Conservation (phyloP, 2,797 vertebrate genomes). For the Anguilla pacifica region DNA sequence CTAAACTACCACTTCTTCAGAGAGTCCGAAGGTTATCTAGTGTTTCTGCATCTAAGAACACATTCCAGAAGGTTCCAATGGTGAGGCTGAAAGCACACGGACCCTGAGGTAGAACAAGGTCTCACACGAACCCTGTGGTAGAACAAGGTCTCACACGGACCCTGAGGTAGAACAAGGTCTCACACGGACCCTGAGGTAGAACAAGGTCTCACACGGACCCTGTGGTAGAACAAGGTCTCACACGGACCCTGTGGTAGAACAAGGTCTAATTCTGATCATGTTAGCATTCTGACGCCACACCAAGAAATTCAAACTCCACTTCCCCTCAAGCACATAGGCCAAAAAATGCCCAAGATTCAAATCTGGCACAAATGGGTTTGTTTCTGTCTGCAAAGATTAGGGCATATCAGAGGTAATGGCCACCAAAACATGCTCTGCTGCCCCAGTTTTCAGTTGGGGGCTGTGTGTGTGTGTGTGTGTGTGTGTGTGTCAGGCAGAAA, state of each 20-base stretch:
- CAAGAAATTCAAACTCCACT: not conserved
- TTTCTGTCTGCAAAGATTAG: conserved; percentile 35
- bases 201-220: too few species aligned
- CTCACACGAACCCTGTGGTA: too few species aligned
- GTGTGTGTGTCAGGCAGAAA: not conserved
- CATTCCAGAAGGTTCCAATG: too few species aligned
- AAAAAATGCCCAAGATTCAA: not conserved
- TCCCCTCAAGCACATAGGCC: not conserved
- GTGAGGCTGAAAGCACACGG: too few species aligned
- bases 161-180: too few species aligned
- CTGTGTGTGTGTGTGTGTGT: not conserved
- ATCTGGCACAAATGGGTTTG: conserved; percentile 32
- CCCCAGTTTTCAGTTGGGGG: not conserved
- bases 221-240: too few species aligned
- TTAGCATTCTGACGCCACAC: not conserved
- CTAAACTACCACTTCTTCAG: not conserved
- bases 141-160: too few species aligned
- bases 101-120: too few species aligned
- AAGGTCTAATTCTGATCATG: not conserved
- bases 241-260: too few species aligned
- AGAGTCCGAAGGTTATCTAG: not conserved
- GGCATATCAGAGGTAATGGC: not conserved
- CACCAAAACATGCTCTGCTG: not conserved
- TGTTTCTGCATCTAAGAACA: too few species aligned
- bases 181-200: too few species aligned